Base-by-base conservation (phyloP, 2,113 vertebrate species). In the Calyptommatus sinebrachiatus region DNA sequence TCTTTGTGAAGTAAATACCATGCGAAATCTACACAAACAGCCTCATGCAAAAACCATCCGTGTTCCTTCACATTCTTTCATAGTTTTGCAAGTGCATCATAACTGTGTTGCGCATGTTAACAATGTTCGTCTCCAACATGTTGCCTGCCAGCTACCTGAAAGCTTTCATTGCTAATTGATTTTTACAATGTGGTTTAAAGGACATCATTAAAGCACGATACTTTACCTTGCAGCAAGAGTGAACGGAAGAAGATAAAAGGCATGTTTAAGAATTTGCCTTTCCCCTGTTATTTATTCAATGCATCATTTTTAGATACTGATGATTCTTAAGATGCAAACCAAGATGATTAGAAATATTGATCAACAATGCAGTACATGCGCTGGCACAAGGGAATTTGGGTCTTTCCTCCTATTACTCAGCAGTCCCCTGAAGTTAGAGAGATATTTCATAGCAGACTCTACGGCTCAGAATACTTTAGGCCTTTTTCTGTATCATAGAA, bases 121-220 rank as follows among this genome's bases (percentile, higher is more conserved):
- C 18, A 20, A 8, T 6, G 11, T 69, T 75, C 31, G 62, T 75
- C 81, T 85, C 76, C 82, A 83, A 76, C 87, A 87, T 86, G 86
- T 85, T 80, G 78, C 53, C 76, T 83, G 76, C 83, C 80, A 80
- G 83, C 76, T 81, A 65, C 86, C 83, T 88, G 80, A 66, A 85
- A 84, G 80, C 1, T 0, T 87, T 88, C 82, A 78, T 90, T 88
- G 57, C 81, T 89, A 89, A 91, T 86, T 88, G 85, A 73, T 86
- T 90, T 87, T 88, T 68, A 90, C 84, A 85, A 83, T 87, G 72
- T 82, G 68, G 76, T 87, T 89, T 85, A 90, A 88, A 82, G 79
- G 81, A 78, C 78, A 75, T 83, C 88, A 85, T 89, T 91, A 91
- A 92, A 78, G 84, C 87, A 82, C 50, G 72, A 74, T 77, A 83